Evolutionary conservation across 2,888 invertebrate species (phyloP), one percentile per base, ranked within the genome.

Genomic region (Cactoblastis cactorum): DNA sequence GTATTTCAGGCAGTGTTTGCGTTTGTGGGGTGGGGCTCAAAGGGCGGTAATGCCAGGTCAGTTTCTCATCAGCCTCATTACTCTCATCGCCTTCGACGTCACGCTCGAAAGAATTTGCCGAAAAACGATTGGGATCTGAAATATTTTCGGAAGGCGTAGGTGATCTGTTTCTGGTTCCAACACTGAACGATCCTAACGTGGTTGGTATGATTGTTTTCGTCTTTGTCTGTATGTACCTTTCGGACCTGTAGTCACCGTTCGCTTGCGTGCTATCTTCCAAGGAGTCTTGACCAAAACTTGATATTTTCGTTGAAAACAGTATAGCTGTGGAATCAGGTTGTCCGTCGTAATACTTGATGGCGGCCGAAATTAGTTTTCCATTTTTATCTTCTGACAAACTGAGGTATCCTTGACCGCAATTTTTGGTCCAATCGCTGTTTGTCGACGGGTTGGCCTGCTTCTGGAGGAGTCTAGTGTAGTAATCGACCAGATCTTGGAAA

Each of bases 301-400:
- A 87, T 55, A 90, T 88, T 74, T 89, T 90, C 2, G 90, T 90
- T n/a, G 89, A 89, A 66, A 90, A 90, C 49, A 90, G 65, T 59
- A 90, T 75, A 35, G 87, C 81, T 5, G 85, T 80, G 17, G 90
- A 83, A 59, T 83, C 77, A 14, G 82, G 71, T 52, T 80, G 64
- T 11, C 77, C 78, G 61, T 74, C 78, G 67, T 89, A 87, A 68
- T 84, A 90, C 55, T 87, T 90, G 52, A 90, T 69, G n/a, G 78
- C 64, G 43, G 80, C 88, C 18, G 82, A 77, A 55, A 78, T 77
- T 54, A 88, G 75, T 41, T 77, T 75, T 54, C 84, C 84, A 58
- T 82, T 69, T 50, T 75, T 67, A 65, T 86, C 82, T 59, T 87
- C 82, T 9, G 74, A 67, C 58, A 90, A 74, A 60, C 70, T 69